Evolutionary conservation across 2,888 invertebrate species (phyloP).

Genomic region (Gandaritis pyraliata): DNA sequence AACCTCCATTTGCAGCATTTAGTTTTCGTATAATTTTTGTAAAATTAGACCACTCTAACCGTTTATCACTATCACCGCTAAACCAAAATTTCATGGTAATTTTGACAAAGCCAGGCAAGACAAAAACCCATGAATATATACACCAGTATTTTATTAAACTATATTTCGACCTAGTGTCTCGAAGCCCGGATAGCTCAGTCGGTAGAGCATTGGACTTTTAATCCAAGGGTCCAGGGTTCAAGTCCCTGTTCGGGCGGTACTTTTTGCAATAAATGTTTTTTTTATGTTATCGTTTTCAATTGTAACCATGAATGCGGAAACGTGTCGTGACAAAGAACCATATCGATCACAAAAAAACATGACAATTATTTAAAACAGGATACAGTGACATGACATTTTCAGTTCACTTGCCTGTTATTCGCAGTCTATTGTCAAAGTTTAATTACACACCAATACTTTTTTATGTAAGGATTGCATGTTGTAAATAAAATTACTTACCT

Average conservation of each 20-base stretch:
- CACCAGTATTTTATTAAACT: not conserved
- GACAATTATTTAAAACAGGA: not conserved
- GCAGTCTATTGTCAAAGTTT: too few relatives aligned
- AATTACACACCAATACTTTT: too few relatives aligned
- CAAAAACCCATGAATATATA: too few relatives aligned
- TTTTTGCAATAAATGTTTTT: conserved; percentile 34
- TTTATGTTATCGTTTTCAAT: not conserved
- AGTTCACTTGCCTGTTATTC: not conserved
- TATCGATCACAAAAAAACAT: conserved; percentile 3
- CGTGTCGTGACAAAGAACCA: conserved; percentile 1
- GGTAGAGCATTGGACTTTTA: conserved; percentile 91
- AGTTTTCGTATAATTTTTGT: too few relatives aligned
- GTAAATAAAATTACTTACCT: too few relatives aligned
- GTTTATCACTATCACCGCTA: too few relatives aligned
- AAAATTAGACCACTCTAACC: too few relatives aligned
- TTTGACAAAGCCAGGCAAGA: too few relatives aligned
- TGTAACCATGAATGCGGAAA: not conserved
- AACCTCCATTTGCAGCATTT: too few relatives aligned
- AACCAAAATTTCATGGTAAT: too few relatives aligned
- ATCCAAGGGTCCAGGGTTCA: conserved; percentile 92
- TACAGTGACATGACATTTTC: not conserved
- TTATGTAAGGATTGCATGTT: too few relatives aligned
- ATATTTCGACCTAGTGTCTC: conserved; percentile 1
- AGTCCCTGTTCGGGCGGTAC: conserved; percentile 88
- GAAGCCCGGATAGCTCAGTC: conserved; percentile 89